These are phyloP conservation scores for Cyphomyrmex costatus DNA, from an alignment of 1,140 invertebrate species.

Conservation along the genomic window DNA sequence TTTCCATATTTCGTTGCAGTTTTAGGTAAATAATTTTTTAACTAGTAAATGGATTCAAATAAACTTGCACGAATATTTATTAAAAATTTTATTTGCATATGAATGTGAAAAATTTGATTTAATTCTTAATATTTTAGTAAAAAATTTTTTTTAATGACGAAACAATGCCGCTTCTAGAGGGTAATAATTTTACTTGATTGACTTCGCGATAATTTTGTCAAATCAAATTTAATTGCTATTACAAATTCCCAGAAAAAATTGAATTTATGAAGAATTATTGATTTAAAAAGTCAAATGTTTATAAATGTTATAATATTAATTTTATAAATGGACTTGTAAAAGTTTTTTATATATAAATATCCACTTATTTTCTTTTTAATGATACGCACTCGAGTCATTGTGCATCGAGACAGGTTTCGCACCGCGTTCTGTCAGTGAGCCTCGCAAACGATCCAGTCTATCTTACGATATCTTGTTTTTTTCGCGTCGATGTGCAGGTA, in stretches of 20 bases:
- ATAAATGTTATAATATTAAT: background rate
- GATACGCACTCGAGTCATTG: conserved; percentile 55
- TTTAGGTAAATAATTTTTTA: too few species aligned
- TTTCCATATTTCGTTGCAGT: too few species aligned
- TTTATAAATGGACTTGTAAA: background rate
- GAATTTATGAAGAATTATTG: background rate
- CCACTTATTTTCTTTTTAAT: background rate
- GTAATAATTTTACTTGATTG: background rate
- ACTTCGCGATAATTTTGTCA: background rate
- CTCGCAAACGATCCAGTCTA: conserved; percentile 21
- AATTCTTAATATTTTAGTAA: too few species aligned
- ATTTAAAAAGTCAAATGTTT: background rate
- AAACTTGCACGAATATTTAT: too few species aligned
- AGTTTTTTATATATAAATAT: background rate
- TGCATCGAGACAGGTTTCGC: conserved; percentile 48
- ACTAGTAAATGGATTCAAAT: too few species aligned
- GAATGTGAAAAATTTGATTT: too few species aligned
- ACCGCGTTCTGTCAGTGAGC: conserved; percentile 45
- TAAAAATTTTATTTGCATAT: too few species aligned
- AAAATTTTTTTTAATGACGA: too few species aligned
- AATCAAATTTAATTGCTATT: background rate
- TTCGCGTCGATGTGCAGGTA: background rate
- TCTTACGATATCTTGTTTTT: conserved; percentile 38
- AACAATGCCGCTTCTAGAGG: too few species aligned
- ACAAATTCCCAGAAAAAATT: background rate